A percentile compares a stretch with the other conserved stretches of the same genome.
Conservation (phyloP, 2,113 vertebrate genomes). For the Felis chaus region DNA sequence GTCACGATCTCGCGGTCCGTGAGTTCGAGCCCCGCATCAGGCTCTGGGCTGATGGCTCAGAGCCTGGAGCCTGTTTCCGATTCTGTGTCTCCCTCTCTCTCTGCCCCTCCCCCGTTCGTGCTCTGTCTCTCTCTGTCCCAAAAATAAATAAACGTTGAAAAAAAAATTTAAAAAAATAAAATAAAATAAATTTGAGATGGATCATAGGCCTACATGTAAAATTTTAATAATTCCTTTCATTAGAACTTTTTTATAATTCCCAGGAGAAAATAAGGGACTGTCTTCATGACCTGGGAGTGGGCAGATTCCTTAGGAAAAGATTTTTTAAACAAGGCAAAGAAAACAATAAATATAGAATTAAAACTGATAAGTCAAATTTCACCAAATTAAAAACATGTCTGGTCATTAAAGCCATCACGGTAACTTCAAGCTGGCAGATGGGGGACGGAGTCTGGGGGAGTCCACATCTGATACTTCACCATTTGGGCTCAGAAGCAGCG, state of each 20-base stretch:
- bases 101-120: no score
- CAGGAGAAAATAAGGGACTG: background rate
- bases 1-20: no score
- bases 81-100: no score
- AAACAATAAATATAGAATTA: background rate
- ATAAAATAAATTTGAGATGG: background rate
- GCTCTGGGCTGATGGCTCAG: no score
- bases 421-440: background rate
- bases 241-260: background rate
- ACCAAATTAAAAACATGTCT: slow-evolving; percentile 3
- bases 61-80: no score
- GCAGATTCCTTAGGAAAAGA: background rate
- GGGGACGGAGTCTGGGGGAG: background rate
- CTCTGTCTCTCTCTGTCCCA: no score
- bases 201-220: background rate
- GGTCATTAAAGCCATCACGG: background rate
- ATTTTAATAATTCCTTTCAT: background rate
- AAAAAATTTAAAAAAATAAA: no score
- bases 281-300: background rate
- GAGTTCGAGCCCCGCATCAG: no score
- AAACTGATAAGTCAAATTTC: background rate
- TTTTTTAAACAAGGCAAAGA: background rate
- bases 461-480: background rate
- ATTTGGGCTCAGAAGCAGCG: background rate
- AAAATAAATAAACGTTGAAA: no score